Conservation (phyloP, 2,888 invertebrate genomes). For the Meteorus cinctellus region DNA sequence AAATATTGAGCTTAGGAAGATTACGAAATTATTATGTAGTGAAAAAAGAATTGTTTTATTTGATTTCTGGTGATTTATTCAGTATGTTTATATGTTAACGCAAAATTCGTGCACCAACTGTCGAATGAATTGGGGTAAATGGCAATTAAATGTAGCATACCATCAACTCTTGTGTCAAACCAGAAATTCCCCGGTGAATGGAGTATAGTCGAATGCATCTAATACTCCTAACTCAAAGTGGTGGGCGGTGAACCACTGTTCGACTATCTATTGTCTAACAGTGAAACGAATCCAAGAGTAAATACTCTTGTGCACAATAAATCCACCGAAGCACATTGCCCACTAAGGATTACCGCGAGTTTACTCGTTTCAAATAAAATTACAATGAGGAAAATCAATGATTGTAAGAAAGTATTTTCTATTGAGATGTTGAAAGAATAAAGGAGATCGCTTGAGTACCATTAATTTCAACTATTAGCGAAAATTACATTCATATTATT, state of each 20-base stretch:
- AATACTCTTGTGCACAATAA: slow-evolving; percentile 25
- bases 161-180: slow-evolving; percentile 38
- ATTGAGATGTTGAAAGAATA: neutral
- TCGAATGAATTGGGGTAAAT: slow-evolving; percentile 29
- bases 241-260: slow-evolving; percentile 33
- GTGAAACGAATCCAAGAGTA: slow-evolving; percentile 30
- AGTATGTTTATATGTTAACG: neutral
- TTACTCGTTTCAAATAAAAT: slow-evolving; percentile 12
- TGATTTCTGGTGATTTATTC: neutral
- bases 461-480: too few relatives aligned
- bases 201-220: slow-evolving; percentile 25
- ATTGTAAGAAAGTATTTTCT: neutral
- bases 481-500: too few relatives aligned
- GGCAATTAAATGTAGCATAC: slow-evolving; percentile 32
- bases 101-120: neutral
- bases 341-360: neutral
- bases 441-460: neutral
- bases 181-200: slow-evolving; percentile 32
- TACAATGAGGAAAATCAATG: neutral
- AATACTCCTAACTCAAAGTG: slow-evolving; percentile 35
- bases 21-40: too few relatives aligned
- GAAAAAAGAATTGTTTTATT: neutral
- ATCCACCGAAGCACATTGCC: slow-evolving; percentile 6
- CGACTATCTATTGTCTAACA: slow-evolving; percentile 34
- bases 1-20: too few relatives aligned